Conservation (phyloP, 2,888 invertebrate species). For the Ennomos erosarius region DNA sequence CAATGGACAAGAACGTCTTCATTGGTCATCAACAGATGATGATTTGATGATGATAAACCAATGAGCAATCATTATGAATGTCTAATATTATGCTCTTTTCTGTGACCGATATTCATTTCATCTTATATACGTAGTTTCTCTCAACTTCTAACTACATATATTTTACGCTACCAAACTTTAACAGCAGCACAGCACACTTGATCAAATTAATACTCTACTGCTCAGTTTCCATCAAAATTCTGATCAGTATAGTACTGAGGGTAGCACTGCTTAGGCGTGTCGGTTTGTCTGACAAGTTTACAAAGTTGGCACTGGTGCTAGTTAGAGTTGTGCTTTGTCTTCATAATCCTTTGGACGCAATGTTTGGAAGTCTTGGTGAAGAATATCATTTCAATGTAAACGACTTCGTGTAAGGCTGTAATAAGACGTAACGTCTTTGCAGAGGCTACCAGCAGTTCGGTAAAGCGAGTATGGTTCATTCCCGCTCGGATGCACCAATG, state of each 20-base stretch:
- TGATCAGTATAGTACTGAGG: conserved; percentile 57
- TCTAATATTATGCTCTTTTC: no score
- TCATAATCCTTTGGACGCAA: not conserved
- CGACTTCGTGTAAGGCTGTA: no score
- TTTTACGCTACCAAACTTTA: conserved; percentile 19
- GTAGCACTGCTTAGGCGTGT: conserved; percentile 42
- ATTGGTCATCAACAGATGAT: no score
- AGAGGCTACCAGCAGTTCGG: no score
- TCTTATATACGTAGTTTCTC: conserved; percentile 8
- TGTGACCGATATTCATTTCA: no score
- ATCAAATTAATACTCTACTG: conserved; percentile 20
- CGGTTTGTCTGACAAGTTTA: conserved; percentile 42
- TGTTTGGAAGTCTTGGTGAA: conserved; percentile 6
- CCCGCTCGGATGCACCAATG: no score
- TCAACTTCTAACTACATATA: not conserved
- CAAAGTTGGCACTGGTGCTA: conserved; percentile 18
- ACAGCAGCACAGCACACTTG: conserved; percentile 6
- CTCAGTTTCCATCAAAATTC: conserved; percentile 53
- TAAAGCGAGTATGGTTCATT: no score
- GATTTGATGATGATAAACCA: no score
- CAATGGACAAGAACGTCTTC: no score
- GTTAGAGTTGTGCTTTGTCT: conserved; percentile 22
- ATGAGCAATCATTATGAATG: no score
- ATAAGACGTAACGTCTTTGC: no score
- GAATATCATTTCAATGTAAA: not conserved